Evolutionary conservation across 1,140 invertebrate species (phyloP), one percentile per base, ranked within the genome.

Genomic region (Ips nitidus): DNA sequence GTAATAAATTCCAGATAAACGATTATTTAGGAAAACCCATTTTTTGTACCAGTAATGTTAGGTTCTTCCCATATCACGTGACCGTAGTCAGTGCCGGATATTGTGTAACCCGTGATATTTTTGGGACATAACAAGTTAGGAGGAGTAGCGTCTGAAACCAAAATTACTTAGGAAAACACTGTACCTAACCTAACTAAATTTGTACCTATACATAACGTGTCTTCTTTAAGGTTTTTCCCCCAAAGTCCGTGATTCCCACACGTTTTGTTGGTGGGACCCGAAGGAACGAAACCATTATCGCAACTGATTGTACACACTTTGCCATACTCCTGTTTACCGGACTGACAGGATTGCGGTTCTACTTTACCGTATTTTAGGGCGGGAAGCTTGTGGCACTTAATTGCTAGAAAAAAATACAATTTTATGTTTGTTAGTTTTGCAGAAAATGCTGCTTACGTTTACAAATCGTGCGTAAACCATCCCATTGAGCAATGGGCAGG

Each of bases 401-500:
- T 84, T 53, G 83, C 87, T 88, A 71, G 41, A 74, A 75, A 64
- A 58, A 8, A 22, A 22, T 22, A 40, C 52, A 53, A 37, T 68
- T 22, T 22, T 22, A 22, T 22, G 22, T 22, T 22, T 22, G 22
- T 22, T 22, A 22, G 22, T 22, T 22, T 22, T 22, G 22, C 22
- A 22, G 22, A 22, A 22, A 22, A 22, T 22, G 22, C 22, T 22
- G 45, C 79, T 82, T 82, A 90, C 89, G 84, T 83, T 87, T 87
- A 74, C 90, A 91, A 47, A 84, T 82, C 0, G 86, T 85, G 56
- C 85, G 84, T 1, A 90, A 80, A 2, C 90, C 90, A 69, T 89
- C 87, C 90, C 90, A 91, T 64, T 85, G 82, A 1, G 88, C 85
- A 36, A 90, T 82, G 1, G 89, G 88, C 38, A 91, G 78, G 75